Evolutionary conservation across 1,140 invertebrate species (phyloP).

Genomic region (Sesamia nonagrioides): DNA sequence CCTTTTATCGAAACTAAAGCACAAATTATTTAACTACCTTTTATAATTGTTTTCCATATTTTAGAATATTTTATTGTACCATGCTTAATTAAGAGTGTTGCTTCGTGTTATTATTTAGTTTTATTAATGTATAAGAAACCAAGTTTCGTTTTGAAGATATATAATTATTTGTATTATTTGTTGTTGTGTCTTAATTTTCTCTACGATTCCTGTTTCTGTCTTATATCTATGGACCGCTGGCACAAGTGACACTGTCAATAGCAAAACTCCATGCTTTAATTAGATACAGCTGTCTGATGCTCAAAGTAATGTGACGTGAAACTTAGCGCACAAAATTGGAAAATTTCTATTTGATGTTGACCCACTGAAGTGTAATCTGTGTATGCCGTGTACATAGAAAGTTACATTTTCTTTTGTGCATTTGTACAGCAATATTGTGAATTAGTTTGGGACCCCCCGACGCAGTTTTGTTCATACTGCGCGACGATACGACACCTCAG

Average conservation of each 20-base stretch:
- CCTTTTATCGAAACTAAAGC: slow-evolving; percentile 68
- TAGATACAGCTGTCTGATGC: slow-evolving; percentile 84
- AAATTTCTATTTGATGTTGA: slow-evolving; percentile 81
- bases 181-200: slow-evolving; percentile 83
- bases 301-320: slow-evolving; percentile 84
- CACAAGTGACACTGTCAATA: slow-evolving; percentile 81
- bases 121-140: slow-evolving; percentile 84
- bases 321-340: slow-evolving; percentile 86
- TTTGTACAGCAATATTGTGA: slow-evolving; percentile 72
- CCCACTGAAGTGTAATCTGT: slow-evolving; percentile 80
- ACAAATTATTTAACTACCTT: slow-evolving; percentile 69
- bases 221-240: slow-evolving; percentile 63
- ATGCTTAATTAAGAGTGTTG: slow-evolving; percentile 85
- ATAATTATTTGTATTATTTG: slow-evolving; percentile 86
- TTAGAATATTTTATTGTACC: slow-evolving; percentile 79
- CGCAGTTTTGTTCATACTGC: slow-evolving; percentile 37
- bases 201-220: slow-evolving; percentile 67
- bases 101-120: slow-evolving; percentile 85
- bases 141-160: slow-evolving; percentile 82
- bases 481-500: slow-evolving; percentile 18
- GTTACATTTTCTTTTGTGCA: slow-evolving; percentile 71
- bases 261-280: slow-evolving; percentile 84
- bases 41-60: slow-evolving; percentile 82
- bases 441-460: slow-evolving; percentile 57
- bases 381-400: slow-evolving; percentile 78